Percentiles rank a stretch among this genome's conserved stretches.
Evolutionary conservation across 2,797 vertebrate genomes (phyloP).

Genomic region (Myotis myotis): DNA sequence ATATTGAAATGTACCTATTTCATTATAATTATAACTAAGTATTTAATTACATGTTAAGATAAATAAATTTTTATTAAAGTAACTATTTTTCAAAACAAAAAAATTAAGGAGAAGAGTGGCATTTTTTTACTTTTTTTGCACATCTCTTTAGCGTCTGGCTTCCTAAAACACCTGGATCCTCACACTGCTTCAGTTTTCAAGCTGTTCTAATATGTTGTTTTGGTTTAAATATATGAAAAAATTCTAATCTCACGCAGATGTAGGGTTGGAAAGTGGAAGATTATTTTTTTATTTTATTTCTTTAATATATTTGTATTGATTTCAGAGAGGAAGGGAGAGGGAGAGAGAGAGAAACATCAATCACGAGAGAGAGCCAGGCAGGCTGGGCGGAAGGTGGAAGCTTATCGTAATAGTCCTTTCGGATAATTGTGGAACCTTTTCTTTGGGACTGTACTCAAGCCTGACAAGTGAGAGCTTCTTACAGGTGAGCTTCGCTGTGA

Average conservation of each 20-base stretch:
- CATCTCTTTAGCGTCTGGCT: neutral
- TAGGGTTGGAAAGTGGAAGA: neutral
- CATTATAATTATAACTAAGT: neutral
- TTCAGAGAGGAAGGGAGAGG: too few species aligned
- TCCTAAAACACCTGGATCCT: neutral
- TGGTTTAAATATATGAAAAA: conserved; percentile 41
- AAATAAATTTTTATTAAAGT: conserved; percentile 27
- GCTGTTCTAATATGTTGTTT: conserved; percentile 34
- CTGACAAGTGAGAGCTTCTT: neutral
- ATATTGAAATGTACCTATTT: neutral
- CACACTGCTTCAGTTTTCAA: conserved; percentile 22
- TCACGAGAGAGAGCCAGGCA: too few species aligned
- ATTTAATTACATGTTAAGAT: neutral
- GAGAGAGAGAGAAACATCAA: too few species aligned
- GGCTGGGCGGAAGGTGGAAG: neutral
- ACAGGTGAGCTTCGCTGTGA: neutral
- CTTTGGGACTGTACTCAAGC: neutral
- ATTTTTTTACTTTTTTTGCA: conserved; percentile 33
- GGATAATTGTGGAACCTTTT: neutral
- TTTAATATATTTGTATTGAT: too few species aligned
- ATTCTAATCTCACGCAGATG: neutral
- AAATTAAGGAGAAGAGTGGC: neutral
- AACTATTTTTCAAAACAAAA: conserved; percentile 26
- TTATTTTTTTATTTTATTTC: neutral
- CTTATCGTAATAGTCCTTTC: neutral